Conservation (phyloP, 2,113 vertebrate species). For the Tragelaphus buxtoni region DNA sequence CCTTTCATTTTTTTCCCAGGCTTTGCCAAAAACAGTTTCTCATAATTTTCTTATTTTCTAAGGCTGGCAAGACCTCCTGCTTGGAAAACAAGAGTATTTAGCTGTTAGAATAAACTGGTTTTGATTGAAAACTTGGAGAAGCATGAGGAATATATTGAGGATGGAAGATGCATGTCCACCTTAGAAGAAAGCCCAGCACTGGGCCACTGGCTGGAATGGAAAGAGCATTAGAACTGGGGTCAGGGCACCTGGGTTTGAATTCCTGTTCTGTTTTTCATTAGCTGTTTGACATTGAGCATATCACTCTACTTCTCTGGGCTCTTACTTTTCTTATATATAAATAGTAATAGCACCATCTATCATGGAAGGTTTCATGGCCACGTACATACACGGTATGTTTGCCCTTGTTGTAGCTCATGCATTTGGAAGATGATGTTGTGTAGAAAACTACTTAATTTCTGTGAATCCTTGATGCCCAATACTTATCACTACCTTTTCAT, state of each 20-base stretch:
- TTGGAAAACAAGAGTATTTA: not conserved
- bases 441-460: not conserved
- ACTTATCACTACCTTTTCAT: not conserved
- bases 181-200: not conserved
- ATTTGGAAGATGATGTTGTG: not conserved
- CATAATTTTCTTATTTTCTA: not conserved
- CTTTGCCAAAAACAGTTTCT: conserved; percentile 21
- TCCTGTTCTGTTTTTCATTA: not conserved
- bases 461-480: not conserved
- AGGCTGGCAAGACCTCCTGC: not conserved
- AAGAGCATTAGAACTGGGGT: not conserved
- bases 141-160: not conserved
- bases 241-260: not conserved
- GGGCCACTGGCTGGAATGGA: not conserved
- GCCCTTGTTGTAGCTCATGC: not conserved
- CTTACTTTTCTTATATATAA: not conserved
- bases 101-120: not conserved
- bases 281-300: not conserved
- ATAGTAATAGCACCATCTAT: not conserved
- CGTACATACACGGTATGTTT: not conserved
- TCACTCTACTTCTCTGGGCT: not conserved
- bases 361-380: not conserved
- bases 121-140: conserved; percentile 5
- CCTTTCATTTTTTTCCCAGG: too few relatives aligned
- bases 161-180: not conserved